phyloP scores from a whole-genome alignment of 2,797 vertebrate genomes.

The Tolypeutes matacus region DNA sequence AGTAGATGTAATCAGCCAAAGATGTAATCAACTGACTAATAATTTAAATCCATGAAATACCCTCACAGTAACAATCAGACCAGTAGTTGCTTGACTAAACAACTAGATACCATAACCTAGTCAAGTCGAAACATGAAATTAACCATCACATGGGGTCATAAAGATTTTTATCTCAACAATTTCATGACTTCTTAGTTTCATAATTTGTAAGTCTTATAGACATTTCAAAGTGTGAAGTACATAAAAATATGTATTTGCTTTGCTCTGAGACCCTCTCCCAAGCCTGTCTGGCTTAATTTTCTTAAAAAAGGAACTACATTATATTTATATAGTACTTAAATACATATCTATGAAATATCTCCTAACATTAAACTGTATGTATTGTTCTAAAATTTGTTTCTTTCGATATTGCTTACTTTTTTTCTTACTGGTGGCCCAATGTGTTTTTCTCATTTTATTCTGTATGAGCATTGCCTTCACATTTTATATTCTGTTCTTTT shows the following conservation, averaged over 20 bases:
- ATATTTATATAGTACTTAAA: not conserved
- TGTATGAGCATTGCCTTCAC: not conserved
- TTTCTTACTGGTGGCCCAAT: not conserved
- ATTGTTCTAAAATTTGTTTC: not conserved
- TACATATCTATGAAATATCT: not conserved
- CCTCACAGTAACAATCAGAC: too few species aligned
- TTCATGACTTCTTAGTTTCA: not conserved
- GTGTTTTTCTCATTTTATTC: not conserved
- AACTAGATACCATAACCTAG: too few species aligned
- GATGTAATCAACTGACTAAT: too few species aligned
- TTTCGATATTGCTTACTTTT: not conserved
- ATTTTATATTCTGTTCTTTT: not conserved
- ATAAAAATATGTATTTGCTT: not conserved
- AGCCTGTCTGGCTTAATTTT: not conserved
- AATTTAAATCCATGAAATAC: too few species aligned
- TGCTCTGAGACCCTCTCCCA: not conserved
- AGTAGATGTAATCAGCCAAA: too few species aligned
- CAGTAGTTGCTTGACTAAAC: too few species aligned
- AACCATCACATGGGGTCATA: not conserved
- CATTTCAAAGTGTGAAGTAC: not conserved
- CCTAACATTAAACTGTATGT: not conserved
- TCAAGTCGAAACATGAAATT: too few species aligned
- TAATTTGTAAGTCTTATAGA: constrained; percentile 20
- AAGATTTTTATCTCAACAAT: not conserved
- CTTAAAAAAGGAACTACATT: not conserved